Conservation (phyloP, 2,797 vertebrate genomes). For the Amazona finschi region DNA sequence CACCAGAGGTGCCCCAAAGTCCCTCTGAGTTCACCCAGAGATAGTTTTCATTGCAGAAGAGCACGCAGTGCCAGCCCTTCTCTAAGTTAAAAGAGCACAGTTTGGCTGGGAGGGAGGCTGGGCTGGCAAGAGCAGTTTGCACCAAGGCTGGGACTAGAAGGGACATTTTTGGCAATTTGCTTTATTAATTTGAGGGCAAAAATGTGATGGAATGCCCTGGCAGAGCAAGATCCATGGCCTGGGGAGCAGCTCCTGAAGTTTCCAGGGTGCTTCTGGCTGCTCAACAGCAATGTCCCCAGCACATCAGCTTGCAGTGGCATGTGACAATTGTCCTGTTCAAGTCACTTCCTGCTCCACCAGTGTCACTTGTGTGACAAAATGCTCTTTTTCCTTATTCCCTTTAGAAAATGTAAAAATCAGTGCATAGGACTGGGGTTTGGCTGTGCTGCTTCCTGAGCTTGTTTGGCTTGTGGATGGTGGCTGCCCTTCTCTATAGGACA, state of each 20-base stretch:
- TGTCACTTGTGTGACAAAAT: not conserved
- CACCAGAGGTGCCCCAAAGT: rapidly evolving
- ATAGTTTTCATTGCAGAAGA: rapidly evolving
- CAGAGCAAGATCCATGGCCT: not conserved
- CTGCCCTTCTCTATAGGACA: not conserved
- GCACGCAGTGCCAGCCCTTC: not conserved
- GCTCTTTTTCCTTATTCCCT: not conserved
- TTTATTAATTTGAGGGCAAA: not conserved
- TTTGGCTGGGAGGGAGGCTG: not conserved
- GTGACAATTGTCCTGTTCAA: not conserved
- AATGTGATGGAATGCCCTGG: not conserved
- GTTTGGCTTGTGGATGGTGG: not conserved
- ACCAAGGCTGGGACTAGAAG: too few species aligned
- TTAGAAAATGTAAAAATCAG: not conserved
- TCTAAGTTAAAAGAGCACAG: not conserved
- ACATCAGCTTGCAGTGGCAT: rapidly evolving
- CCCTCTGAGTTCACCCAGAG: not conserved
- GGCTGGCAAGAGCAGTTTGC: not conserved
- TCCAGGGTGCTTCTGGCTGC: not conserved
- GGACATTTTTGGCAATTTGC: not conserved
- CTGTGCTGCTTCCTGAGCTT: not conserved
- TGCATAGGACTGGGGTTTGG: not conserved
- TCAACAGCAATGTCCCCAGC: rapidly evolving
- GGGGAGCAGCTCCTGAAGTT: not conserved
- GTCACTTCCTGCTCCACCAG: not conserved